Evolutionary conservation across 1,140 invertebrate species (phyloP).

Genomic region (Zaprionus inermis): DNA sequence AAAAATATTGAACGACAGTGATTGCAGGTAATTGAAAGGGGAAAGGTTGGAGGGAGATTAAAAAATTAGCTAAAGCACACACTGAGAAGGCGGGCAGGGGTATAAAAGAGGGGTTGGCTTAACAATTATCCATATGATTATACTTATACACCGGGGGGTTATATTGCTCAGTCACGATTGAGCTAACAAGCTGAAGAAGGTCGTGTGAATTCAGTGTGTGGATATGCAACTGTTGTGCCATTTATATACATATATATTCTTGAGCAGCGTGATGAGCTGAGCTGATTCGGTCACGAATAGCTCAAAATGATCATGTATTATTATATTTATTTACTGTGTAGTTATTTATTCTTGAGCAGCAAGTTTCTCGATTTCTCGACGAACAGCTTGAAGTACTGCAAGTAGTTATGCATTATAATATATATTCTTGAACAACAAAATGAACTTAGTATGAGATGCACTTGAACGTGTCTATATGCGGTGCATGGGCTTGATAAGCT

Average conservation of each 20-base stretch:
- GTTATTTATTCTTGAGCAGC: too few species aligned
- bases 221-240: too few species aligned
- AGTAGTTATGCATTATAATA: too few species aligned
- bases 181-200: not conserved
- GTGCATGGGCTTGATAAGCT: not conserved
- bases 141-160: not conserved
- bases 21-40: conserved; percentile 36
- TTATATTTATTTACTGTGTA: too few species aligned
- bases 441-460: not conserved
- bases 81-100: not conserved
- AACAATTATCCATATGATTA: not conserved
- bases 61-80: not conserved
- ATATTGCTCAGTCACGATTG: not conserved
- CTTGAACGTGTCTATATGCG: not conserved
- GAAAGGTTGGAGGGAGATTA: conserved; percentile 14
- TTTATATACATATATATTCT: too few species aligned
- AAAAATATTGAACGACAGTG: conserved; percentile 10
- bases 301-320: too few species aligned
- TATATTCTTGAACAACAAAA: too few species aligned
- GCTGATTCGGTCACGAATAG: too few species aligned
- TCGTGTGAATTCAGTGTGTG: not conserved
- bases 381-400: too few species aligned
- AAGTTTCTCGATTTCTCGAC: too few species aligned
- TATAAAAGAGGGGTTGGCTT: not conserved
- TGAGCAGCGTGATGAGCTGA: too few species aligned